phyloP scores from a whole-genome alignment of 2,888 invertebrate species.

The Aquatica leii region DNA sequence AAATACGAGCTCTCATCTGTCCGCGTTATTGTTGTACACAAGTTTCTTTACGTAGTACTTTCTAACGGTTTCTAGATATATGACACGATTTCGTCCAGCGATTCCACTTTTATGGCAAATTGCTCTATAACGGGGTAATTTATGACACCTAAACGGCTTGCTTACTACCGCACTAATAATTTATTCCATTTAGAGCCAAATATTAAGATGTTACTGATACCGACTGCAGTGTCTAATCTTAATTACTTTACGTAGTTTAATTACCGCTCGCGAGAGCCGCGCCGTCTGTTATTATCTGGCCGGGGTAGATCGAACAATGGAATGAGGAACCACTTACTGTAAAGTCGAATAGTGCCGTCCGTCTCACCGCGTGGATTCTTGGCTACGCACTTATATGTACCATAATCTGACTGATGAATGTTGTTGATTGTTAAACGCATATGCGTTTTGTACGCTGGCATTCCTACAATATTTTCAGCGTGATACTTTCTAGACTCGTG shows the following conservation, averaged over 20 bases:
- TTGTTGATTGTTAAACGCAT: constrained; percentile 85
- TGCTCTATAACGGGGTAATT: constrained; percentile 52
- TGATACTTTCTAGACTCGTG: constrained; percentile 85
- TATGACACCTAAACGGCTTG: constrained; percentile 52
- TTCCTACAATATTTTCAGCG: constrained; percentile 74
- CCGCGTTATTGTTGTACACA: constrained; percentile 53
- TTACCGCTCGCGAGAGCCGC: constrained; percentile 48
- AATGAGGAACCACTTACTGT: constrained; percentile 73
- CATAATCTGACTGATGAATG: constrained; percentile 82
- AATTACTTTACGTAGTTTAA: constrained; percentile 57
- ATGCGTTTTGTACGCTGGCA: constrained; percentile 83
- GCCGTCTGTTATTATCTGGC: constrained; percentile 53
- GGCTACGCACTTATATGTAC: constrained; percentile 87
- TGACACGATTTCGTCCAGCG: constrained; percentile 51
- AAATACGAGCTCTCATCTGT: constrained; percentile 54
- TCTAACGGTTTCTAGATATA: constrained; percentile 53
- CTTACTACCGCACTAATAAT: constrained; percentile 54
- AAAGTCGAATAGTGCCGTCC: constrained; percentile 87
- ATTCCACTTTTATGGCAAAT: constrained; percentile 53
- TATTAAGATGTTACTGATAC: constrained; percentile 57
- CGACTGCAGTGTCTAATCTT: constrained; percentile 55
- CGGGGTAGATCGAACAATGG: constrained; percentile 39
- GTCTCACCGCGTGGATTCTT: constrained; percentile 92
- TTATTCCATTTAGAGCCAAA: constrained; percentile 57
- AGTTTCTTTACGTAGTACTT: constrained; percentile 54